Percentiles rank a stretch among this genome's conserved stretches.
Evolutionary conservation across 2,113 vertebrate genomes (phyloP).

Genomic region (Motacilla tschutschensis): DNA sequence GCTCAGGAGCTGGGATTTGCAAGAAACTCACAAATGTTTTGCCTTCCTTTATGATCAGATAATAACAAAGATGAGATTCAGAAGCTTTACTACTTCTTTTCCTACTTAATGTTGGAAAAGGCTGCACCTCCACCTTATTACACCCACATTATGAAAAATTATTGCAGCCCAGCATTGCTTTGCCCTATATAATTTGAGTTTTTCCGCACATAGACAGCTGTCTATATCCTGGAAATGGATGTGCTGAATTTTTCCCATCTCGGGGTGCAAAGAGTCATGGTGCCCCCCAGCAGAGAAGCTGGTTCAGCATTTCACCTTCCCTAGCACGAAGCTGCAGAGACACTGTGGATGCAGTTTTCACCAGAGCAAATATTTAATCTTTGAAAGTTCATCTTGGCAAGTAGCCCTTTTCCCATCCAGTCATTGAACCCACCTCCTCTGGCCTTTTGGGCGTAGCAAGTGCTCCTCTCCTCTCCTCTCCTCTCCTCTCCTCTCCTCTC

Average conservation of each 20-base stretch:
- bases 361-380: background rate
- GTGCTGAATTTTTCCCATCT: background rate
- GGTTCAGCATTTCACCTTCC: background rate
- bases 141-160: background rate
- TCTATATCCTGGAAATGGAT: background rate
- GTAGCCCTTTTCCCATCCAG: background rate
- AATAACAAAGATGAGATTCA: constrained; percentile 4
- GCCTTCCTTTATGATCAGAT: background rate
- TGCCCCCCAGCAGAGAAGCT: background rate
- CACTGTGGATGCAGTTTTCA: rapidly evolving
- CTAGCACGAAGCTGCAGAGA: rapidly evolving
- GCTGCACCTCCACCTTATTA: background rate
- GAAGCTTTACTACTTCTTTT: background rate
- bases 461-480: no score
- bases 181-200: background rate
- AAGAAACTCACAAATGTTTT: background rate
- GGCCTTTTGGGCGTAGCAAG: background rate
- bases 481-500: no score
- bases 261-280: background rate
- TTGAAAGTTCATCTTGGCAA: background rate
- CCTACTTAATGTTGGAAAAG: background rate
- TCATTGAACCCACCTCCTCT: background rate
- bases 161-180: background rate
- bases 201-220: background rate
- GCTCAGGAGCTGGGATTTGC: background rate